phyloP scores from a whole-genome alignment of 2,888 invertebrate species.

The Diplolepis rosae region DNA sequence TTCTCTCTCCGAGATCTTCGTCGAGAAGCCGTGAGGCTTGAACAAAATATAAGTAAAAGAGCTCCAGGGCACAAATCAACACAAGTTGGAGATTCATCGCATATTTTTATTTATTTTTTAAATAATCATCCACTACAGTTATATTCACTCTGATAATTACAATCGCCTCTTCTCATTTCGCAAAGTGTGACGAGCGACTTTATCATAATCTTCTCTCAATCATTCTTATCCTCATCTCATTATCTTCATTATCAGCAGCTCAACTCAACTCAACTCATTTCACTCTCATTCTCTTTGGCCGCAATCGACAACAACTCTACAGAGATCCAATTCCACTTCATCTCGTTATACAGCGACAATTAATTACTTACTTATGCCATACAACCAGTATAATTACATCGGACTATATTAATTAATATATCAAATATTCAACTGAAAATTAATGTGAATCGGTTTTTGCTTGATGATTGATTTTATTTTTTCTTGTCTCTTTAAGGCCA shows the following conservation, averaged over 20 bases:
- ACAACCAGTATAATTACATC: constrained; percentile 54
- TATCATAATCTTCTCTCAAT: constrained; percentile 46
- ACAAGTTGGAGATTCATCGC: constrained; percentile 52
- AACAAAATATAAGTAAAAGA: constrained; percentile 16
- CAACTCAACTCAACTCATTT: constrained; percentile 11
- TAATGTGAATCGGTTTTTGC: constrained; percentile 49
- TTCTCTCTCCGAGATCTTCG: constrained; percentile 20
- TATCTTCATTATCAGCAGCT: constrained; percentile 30
- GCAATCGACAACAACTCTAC: background rate
- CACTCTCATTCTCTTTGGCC: constrained; percentile 4
- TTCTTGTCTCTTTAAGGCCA: constrained; percentile 65
- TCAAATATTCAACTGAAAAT: constrained; percentile 53
- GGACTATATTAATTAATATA: constrained; percentile 56
- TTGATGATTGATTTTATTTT: constrained; percentile 40
- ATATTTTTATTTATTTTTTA: constrained; percentile 65
- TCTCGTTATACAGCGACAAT: constrained; percentile 51
- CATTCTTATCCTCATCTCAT: constrained; percentile 32
- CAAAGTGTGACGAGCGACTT: constrained; percentile 46
- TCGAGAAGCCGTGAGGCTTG: background rate
- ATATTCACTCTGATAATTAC: constrained; percentile 65
- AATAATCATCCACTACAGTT: constrained; percentile 68
- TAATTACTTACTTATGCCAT: constrained; percentile 51
- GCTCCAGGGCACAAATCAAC: constrained; percentile 9
- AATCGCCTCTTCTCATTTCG: constrained; percentile 53
- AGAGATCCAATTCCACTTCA: constrained; percentile 6